Conservation (phyloP, 2,113 vertebrate genomes). For the Pavo muticus region DNA sequence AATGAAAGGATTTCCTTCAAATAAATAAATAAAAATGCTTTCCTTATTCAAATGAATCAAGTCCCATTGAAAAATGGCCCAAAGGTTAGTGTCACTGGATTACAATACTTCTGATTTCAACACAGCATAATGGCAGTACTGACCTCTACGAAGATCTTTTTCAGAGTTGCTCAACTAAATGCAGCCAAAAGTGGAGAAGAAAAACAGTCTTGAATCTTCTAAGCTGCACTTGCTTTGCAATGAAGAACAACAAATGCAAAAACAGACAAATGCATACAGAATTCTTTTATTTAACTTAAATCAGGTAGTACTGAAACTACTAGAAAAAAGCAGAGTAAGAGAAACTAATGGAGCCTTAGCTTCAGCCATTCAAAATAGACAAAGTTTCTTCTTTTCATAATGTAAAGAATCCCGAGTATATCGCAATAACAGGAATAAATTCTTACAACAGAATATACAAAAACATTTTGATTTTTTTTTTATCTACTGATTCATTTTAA, state of each 20-base stretch:
- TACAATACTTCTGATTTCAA: not conserved
- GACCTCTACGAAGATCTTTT: not conserved
- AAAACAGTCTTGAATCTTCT: not conserved
- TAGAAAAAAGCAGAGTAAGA: constrained; percentile 92
- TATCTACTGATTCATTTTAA: constrained; percentile 87
- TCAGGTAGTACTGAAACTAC: constrained; percentile 89
- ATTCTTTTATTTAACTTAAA: constrained; percentile 91
- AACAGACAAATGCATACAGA: constrained; percentile 82
- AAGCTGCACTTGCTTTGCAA: not conserved
- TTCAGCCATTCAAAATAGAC: constrained; percentile 91
- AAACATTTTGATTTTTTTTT: constrained; percentile 83
- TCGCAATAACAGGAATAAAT: constrained; percentile 88
- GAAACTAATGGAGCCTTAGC: constrained; percentile 87
- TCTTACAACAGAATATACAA: constrained; percentile 92
- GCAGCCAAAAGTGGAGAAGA: not conserved
- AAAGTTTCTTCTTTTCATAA: constrained; percentile 84
- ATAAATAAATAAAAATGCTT: not conserved
- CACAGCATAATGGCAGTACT: not conserved
- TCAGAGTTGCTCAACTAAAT: not conserved
- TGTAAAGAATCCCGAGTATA: constrained; percentile 89
- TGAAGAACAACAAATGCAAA: constrained; percentile 24
- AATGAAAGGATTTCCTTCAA: not conserved
- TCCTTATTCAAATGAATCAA: not conserved
- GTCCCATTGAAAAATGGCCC: not conserved
- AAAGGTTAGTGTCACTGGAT: not conserved